Evolutionary conservation across 2,888 invertebrate genomes (phyloP).

Genomic region (Philhelius pedissequus): DNA sequence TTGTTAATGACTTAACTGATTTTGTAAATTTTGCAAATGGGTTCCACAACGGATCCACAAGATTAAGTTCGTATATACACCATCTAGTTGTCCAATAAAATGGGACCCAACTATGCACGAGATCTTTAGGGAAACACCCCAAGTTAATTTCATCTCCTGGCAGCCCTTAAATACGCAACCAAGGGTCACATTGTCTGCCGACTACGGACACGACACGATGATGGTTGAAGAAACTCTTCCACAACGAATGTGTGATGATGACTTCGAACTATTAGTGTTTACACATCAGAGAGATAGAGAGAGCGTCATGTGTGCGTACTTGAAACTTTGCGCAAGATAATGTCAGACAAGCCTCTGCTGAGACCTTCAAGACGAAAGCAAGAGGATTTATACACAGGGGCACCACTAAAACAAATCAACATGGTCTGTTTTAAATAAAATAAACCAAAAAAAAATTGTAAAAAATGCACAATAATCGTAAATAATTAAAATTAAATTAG

Average conservation of each 20-base stretch:
- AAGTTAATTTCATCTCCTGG: neutral
- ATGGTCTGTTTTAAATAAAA: conserved; percentile 10
- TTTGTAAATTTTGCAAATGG: too few relatives aligned
- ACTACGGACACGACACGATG: too few relatives aligned
- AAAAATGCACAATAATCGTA: conserved; percentile 51
- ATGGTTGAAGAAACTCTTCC: conserved; percentile 26
- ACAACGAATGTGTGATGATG: conserved; percentile 1
- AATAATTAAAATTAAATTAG: conserved; percentile 65
- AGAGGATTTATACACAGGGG: neutral
- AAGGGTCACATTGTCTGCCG: conserved; percentile 37
- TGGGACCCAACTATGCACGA: too few relatives aligned
- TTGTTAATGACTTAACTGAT: too few relatives aligned
- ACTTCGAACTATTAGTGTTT: conserved; percentile 38
- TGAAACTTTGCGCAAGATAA: conserved; percentile 41
- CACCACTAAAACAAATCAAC: conserved; percentile 8
- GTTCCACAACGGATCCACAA: too few relatives aligned
- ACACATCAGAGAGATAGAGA: too few relatives aligned
- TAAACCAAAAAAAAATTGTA: neutral
- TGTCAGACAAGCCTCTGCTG: conserved; percentile 5
- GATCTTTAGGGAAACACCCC: too few relatives aligned
- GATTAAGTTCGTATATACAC: too few relatives aligned
- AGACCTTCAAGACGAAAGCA: conserved; percentile 10
- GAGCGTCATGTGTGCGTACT: conserved; percentile 55
- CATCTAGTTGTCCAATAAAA: too few relatives aligned
- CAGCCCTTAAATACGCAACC: conserved; percentile 5